These are phyloP conservation scores for Druon quercuslanigerum DNA, from an alignment of 1,140 invertebrate species.

Conservation along the genomic window DNA sequence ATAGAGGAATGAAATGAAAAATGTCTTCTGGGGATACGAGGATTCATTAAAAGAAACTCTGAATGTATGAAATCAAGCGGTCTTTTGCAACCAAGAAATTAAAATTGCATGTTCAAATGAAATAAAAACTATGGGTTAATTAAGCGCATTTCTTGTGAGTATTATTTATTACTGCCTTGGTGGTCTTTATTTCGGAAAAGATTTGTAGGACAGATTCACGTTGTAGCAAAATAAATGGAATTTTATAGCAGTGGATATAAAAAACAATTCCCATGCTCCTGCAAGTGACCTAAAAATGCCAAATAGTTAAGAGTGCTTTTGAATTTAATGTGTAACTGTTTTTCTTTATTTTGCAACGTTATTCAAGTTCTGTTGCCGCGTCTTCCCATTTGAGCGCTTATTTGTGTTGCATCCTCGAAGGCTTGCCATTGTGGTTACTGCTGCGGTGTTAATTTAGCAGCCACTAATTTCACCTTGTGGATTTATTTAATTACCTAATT, in stretches of 20 bases:
- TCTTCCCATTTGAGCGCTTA: background rate
- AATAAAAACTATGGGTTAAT: slow-evolving; percentile 16
- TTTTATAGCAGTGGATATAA: background rate
- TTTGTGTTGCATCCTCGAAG: background rate
- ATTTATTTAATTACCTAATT: slow-evolving; percentile 22
- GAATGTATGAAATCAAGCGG: too few relatives aligned
- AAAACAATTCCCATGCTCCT: slow-evolving; percentile 9
- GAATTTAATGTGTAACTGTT: background rate
- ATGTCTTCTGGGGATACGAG: too few relatives aligned
- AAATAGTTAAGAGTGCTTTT: background rate
- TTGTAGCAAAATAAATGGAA: background rate
- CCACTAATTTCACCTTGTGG: background rate
- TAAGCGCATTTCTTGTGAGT: background rate
- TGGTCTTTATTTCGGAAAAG: slow-evolving; percentile 9
- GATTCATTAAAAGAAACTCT: too few relatives aligned
- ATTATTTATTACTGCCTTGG: background rate
- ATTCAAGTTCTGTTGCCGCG: background rate
- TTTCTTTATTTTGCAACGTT: background rate
- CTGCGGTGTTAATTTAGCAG: background rate
- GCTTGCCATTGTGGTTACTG: background rate
- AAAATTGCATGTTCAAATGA: background rate
- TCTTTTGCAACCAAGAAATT: too few relatives aligned
- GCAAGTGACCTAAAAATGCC: background rate
- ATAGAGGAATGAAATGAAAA: too few relatives aligned
- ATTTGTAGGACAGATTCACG: background rate